Base-by-base conservation (phyloP, 2,113 vertebrate species). In the Passer montanus region DNA sequence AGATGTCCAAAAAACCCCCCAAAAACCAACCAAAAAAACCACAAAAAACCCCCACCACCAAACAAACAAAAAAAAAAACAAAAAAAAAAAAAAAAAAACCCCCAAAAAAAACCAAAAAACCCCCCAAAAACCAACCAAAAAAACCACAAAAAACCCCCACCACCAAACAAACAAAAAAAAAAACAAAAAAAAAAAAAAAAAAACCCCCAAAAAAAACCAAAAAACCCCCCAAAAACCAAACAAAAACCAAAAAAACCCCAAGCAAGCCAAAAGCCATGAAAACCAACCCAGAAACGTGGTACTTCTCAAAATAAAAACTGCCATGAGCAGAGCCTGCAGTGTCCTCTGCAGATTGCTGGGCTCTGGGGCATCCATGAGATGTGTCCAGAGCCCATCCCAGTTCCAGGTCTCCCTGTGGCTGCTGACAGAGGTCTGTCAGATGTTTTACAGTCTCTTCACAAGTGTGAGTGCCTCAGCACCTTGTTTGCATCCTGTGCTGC, bases 211-310 rank as follows among this genome's bases (percentile, higher is more conserved):
- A 37, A 37, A 37, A 37, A 37, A 37, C 35, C 35, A 37, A 37
- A 37, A 37, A 37, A 37, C 35, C 35, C 35, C n/a, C 35, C 35
- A 37, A 37, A 37, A 37, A 37, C 35, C n/a, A n/a, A n/a, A n/a
- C n/a, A n/a, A n/a, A n/a, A n/a, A n/a, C 35, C 35, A 8, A 37
- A 37, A 37, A 37, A 37, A 37, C 35, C 35, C 35, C 13, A 53
- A 43, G 17, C 9, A 53, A 35, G 16, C 9, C 31, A 24, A 15
- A 63, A 7, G 7, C 13, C 11, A 6, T 3, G 5, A 10, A 59
- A 64, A 10, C 7, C 15, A 72, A 8, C 35, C 44, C 30, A 15
- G 6, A 68, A 47, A 3, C 0, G 1, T 44, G 27, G 1, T 46
- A 5, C 14, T 87, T 50, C 43, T 66, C 22, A 35, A 39, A 81